Evolutionary conservation across 2,888 invertebrate species (phyloP).

Genomic region (Andrena trimmerana): DNA sequence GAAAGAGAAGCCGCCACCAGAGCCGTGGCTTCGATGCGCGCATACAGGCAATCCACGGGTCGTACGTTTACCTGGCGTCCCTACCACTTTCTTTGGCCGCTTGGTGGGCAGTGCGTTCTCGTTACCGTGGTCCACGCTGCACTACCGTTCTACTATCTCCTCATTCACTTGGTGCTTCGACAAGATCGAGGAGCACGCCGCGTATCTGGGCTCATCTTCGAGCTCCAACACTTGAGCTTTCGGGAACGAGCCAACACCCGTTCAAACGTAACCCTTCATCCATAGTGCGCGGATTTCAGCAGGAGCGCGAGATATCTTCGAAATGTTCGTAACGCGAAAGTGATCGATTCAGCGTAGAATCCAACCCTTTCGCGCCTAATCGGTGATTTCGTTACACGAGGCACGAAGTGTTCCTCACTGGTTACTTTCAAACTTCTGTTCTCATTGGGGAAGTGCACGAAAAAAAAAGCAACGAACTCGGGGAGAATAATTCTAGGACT

Average conservation of each 20-base stretch:
- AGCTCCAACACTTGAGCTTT: slow-evolving; percentile 4
- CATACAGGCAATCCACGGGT: slow-evolving; percentile 14
- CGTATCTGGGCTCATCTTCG: slow-evolving; percentile 37
- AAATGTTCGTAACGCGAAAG: too few species aligned
- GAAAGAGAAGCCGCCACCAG: slow-evolving; percentile 26
- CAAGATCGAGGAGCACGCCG: slow-evolving; percentile 68
- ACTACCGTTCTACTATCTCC: slow-evolving; percentile 79
- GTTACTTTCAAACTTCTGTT: too few species aligned
- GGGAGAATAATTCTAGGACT: too few species aligned
- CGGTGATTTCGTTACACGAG: too few species aligned
- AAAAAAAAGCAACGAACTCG: too few species aligned
- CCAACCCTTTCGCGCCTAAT: too few species aligned
- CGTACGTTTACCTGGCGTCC: slow-evolving; percentile 58
- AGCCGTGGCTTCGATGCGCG: slow-evolving; percentile 14
- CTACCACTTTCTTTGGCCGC: slow-evolving; percentile 55
- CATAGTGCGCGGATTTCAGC: background rate
- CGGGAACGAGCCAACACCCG: background rate
- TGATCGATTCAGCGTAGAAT: too few species aligned
- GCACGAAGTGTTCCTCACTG: too few species aligned
- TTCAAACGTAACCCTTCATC: background rate
- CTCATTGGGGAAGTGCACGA: too few species aligned
- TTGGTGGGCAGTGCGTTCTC: slow-evolving; percentile 59
- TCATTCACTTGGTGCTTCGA: slow-evolving; percentile 71
- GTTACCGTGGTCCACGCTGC: slow-evolving; percentile 78
- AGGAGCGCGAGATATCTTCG: too few species aligned